Percentiles rank a stretch among this genome's conserved stretches.
These are phyloP conservation scores for Apodemia hepburni DNA, from an alignment of 2,888 invertebrate genomes.

Conservation along the genomic window DNA sequence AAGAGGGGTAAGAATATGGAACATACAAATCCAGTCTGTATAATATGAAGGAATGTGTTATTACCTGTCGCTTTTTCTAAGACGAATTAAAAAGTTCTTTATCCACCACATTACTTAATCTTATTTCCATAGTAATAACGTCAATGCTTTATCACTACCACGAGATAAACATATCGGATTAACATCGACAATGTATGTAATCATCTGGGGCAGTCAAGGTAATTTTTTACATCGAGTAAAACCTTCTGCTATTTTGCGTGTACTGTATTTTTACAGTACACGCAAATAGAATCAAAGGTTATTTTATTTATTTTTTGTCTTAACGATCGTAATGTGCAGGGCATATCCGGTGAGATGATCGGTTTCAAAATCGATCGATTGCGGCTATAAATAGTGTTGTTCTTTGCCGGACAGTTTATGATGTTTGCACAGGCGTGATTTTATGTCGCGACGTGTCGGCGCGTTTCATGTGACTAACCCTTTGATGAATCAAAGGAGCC, in stretches of 20 bases:
- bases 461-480: constrained; percentile 43
- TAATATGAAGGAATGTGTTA: no score
- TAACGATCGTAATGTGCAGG: constrained; percentile 3
- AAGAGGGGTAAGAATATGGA: no score
- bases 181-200: no score
- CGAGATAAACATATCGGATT: no score
- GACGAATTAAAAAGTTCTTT: no score
- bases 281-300: background rate
- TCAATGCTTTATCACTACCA: no score
- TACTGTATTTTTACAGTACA: no score
- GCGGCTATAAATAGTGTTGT: constrained; percentile 36
- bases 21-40: no score
- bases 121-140: no score
- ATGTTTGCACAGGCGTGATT: constrained; percentile 48
- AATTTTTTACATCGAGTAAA: background rate
- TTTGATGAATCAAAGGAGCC: constrained; percentile 69
- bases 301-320: constrained; percentile 5
- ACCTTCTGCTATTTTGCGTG: background rate
- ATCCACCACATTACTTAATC: no score
- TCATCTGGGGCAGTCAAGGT: no score
- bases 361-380: constrained; percentile 35
- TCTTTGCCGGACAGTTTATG: constrained; percentile 39
- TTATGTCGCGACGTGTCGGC: constrained; percentile 47
- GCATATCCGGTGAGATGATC: constrained; percentile 14
- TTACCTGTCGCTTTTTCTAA: no score